A percentile compares a stretch with the other conserved stretches of the same genome.
Evolutionary conservation across 2,888 invertebrate species (phyloP).

Genomic region (Tillus elongatus): DNA sequence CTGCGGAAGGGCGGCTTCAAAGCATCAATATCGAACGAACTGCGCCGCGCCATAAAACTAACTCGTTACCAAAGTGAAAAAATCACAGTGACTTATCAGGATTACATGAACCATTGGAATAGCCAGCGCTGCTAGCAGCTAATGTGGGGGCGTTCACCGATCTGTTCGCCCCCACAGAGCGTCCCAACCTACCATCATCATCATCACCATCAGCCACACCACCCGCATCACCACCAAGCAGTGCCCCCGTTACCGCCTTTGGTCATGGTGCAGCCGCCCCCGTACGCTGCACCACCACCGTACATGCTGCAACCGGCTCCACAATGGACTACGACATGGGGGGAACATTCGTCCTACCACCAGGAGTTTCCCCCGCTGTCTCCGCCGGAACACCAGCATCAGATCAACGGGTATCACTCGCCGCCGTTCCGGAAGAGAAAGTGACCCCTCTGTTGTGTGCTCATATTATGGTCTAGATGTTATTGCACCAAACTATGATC

Average conservation of each 20-base stretch:
- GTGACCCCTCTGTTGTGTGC: no score
- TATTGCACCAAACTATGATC: background rate
- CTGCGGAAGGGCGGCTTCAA: slow-evolving; percentile 96
- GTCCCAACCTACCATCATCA: slow-evolving; percentile 12
- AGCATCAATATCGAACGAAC: slow-evolving; percentile 78
- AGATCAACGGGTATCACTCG: slow-evolving; percentile 29
- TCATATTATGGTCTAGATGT: background rate
- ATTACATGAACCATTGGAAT: slow-evolving; percentile 62
- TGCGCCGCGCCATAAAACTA: slow-evolving; percentile 82
- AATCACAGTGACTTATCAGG: slow-evolving; percentile 79
- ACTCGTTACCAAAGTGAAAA: slow-evolving; percentile 97
- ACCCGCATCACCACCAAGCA: slow-evolving; percentile 22
- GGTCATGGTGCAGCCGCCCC: slow-evolving; percentile 38
- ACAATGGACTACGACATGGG: slow-evolving; percentile 33
- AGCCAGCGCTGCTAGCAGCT: slow-evolving; percentile 66
- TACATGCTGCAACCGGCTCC: slow-evolving; percentile 27
- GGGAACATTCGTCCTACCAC: slow-evolving; percentile 35
- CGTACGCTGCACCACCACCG: slow-evolving; percentile 26
- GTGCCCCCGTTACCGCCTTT: slow-evolving; percentile 30
- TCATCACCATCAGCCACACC: slow-evolving; percentile 6
- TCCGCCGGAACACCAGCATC: slow-evolving; percentile 24
- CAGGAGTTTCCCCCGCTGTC: slow-evolving; percentile 32
- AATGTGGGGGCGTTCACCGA: slow-evolving; percentile 45
- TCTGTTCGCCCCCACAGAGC: slow-evolving; percentile 33
- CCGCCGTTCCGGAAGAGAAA: slow-evolving; percentile 38